phyloP scores from a whole-genome alignment of 1,140 invertebrate species.

The Pseudomyrmex cubaensis region DNA sequence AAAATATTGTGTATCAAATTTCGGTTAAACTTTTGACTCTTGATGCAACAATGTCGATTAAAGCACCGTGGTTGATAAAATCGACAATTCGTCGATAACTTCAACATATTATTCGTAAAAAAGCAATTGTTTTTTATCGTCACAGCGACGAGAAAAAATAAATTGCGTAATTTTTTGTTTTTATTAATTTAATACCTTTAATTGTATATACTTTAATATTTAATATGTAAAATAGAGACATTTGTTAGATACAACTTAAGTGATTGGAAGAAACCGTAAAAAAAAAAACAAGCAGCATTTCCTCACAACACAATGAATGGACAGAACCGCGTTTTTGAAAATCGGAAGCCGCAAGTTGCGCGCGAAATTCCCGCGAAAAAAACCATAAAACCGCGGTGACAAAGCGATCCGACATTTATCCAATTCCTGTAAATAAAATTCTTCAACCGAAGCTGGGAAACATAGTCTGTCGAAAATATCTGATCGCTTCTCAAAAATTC shows the following conservation, averaged over 20 bases:
- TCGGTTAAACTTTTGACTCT: too few relatives aligned
- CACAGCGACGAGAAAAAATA: too few relatives aligned
- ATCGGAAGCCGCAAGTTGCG: constrained; percentile 45
- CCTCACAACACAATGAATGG: background rate
- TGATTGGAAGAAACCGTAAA: constrained; percentile 6
- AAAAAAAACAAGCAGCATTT: constrained; percentile 28
- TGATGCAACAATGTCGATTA: too few relatives aligned
- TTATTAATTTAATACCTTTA: too few relatives aligned
- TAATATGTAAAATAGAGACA: background rate
- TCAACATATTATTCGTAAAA: too few relatives aligned
- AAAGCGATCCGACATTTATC: constrained; percentile 31
- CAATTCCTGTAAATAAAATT: constrained; percentile 46
- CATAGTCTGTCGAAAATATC: constrained; percentile 3
- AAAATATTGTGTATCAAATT: too few relatives aligned
- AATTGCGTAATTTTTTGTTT: too few relatives aligned
- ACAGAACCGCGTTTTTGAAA: constrained; percentile 32
- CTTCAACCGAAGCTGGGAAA: background rate
- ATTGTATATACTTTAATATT: too few relatives aligned
- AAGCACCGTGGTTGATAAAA: too few relatives aligned
- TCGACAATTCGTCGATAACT: too few relatives aligned
- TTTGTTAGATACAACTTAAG: background rate
- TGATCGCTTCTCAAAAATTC: background rate
- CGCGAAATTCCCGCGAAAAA: constrained; percentile 29
- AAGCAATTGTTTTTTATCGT: too few relatives aligned
- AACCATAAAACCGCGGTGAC: constrained; percentile 32